Conservation (phyloP, 2,113 vertebrate species). For the Isichthys henryi region DNA sequence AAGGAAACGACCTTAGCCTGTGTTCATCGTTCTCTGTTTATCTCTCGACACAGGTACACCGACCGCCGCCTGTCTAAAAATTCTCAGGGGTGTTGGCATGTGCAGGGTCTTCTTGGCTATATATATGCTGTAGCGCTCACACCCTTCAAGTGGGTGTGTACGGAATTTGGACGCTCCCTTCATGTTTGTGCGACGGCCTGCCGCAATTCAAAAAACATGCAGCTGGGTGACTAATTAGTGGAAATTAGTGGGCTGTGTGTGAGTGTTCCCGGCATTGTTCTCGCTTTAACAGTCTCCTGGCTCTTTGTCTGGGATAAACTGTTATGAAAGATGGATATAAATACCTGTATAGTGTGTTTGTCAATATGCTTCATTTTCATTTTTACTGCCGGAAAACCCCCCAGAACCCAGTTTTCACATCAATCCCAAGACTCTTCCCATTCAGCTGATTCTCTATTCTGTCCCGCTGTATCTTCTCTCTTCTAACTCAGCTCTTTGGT, state of each 20-base stretch:
- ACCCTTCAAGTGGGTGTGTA: neutral
- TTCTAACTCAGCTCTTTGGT: neutral
- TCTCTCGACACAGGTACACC: neutral
- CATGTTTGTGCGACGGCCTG: neutral
- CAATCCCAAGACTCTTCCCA: neutral
- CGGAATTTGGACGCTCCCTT: neutral
- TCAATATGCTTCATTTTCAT: neutral
- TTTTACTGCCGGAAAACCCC: neutral
- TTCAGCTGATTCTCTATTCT: neutral
- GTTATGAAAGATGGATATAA: neutral
- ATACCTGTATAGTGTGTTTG: neutral
- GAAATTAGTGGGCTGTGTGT: neutral
- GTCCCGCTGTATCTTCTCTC: neutral
- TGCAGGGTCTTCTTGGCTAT: neutral
- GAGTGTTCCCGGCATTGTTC: neutral
- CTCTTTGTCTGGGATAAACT: neutral
- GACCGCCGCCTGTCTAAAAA: neutral
- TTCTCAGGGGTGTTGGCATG: neutral
- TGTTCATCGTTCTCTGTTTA: neutral
- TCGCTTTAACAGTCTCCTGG: neutral
- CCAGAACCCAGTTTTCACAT: neutral
- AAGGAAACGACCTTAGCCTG: neutral
- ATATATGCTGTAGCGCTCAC: neutral
- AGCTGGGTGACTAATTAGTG: neutral
- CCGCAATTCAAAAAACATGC: neutral